Evolutionary conservation across 2,797 vertebrate species (phyloP).

Genomic region (Rhinella marina): DNA sequence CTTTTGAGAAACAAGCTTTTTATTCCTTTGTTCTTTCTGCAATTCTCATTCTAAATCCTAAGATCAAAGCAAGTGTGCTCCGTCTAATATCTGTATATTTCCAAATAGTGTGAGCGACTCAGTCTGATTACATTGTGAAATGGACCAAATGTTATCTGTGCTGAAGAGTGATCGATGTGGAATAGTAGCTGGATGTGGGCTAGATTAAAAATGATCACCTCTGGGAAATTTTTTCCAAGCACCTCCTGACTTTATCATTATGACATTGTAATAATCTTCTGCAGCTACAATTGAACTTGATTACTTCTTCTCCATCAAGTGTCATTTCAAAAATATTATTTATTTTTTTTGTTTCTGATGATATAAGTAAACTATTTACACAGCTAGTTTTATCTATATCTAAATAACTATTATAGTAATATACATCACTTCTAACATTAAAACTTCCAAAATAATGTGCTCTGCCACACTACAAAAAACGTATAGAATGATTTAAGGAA

Average conservation of each 20-base stretch:
- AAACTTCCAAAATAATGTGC: too few relatives aligned
- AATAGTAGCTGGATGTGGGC: constrained; percentile 27
- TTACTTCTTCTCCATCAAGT: not conserved
- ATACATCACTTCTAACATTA: not conserved
- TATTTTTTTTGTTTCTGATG: not conserved
- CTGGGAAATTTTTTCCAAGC: constrained; percentile 43
- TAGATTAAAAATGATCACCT: constrained; percentile 53
- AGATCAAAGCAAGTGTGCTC: constrained; percentile 7
- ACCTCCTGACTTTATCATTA: constrained; percentile 20
- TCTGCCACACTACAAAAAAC: too few relatives aligned
- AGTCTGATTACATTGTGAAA: constrained; percentile 30
- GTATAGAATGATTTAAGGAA: too few relatives aligned
- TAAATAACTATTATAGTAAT: too few relatives aligned
- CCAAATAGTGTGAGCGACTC: not conserved
- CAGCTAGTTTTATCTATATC: not conserved
- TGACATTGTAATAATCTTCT: constrained; percentile 36
- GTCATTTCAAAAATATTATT: not conserved
- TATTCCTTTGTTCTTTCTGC: constrained; percentile 23
- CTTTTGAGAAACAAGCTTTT: constrained; percentile 25
- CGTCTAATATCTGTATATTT: constrained; percentile 18
- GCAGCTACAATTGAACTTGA: constrained; percentile 17
- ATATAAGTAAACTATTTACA: not conserved
- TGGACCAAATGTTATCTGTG: constrained; percentile 24
- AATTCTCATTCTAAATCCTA: constrained; percentile 51
- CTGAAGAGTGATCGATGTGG: constrained; percentile 27